Base-by-base conservation (phyloP, 2,888 invertebrate species). In the Chironomus tentans region DNA sequence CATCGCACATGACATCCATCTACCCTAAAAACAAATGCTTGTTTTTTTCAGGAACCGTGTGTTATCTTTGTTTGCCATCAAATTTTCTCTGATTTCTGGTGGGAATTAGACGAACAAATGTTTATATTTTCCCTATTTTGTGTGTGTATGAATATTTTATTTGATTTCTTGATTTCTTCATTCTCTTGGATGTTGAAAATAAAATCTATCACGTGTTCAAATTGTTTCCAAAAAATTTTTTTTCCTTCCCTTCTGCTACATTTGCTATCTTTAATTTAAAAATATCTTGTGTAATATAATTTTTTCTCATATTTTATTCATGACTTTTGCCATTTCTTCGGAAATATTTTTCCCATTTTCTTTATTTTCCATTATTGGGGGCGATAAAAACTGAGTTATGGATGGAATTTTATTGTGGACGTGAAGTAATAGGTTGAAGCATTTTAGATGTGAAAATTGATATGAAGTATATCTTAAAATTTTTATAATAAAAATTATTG, bases 91-190 rank as follows among this genome's bases (percentile, higher is more conserved):
- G 74, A 74, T 74, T 74, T 74, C 74, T 74, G 74, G 74, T 74
- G 74, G 74, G 74, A 74, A 74, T 74, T 74, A 74, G 48, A 68
- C 24, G 38, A 65, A 65, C 74, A 74, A 74, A 74, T 74, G 74
- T 74, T 68, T 21, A 74, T 68, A 68, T 68, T 74, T 73, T 68
- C 70, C 70, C 70, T 70, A 6, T 18, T 22, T 68, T 46, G 69
- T 69, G 38, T 69, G 47, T 70, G 61, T 28, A 73, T 73, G 73
- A 73, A 73, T 73, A 73, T 73, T 73, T 73, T 61, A 73, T 61
- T 72, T 61, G 72, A 72, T 72, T 71, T 61, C 71, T 71, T 71
- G 71, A 71, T 71, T 73, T 21, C 38, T 56, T 56, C 56, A 56
- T 18, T 56, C 56, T 15, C 1, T 15, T 56, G 56, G 6, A 56